Evolutionary conservation across 2,888 invertebrate species (phyloP).

Genomic region (Anodontia alba): DNA sequence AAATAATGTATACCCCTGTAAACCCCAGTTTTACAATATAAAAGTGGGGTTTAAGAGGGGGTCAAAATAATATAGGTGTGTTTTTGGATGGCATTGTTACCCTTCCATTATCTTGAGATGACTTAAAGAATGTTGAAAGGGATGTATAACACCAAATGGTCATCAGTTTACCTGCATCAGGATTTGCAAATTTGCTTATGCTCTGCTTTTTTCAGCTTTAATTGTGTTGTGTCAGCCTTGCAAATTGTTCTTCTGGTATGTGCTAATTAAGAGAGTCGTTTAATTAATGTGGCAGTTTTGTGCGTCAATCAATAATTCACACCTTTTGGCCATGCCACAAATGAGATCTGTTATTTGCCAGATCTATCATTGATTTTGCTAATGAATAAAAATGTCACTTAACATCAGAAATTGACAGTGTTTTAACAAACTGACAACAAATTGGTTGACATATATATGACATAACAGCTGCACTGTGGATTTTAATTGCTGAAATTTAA

Average conservation of each 20-base stretch:
- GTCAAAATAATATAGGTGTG: no score
- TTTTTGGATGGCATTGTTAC: no score
- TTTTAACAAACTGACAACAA: not conserved
- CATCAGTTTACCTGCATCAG: no score
- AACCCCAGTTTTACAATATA: no score
- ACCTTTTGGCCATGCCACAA: not conserved
- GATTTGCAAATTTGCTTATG: no score
- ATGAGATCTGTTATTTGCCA: not conserved
- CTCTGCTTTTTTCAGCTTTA: no score
- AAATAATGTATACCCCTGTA: no score
- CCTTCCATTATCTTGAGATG: no score
- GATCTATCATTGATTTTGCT: conserved; percentile 1
- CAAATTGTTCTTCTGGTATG: not conserved
- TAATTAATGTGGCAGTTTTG: not conserved
- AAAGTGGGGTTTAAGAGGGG: no score
- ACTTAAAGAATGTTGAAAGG: no score
- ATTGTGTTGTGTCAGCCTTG: not conserved
- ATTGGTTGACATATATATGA: not conserved
- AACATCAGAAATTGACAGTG: not conserved
- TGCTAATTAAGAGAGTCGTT: not conserved
- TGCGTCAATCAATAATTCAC: not conserved
- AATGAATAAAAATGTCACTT: not conserved
- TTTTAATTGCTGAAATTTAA: conserved; percentile 19
- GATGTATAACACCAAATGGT: no score
- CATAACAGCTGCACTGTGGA: not conserved